Base-by-base conservation (phyloP, 92 coral and sea anemone genomes). In the Micromussa lordhowensis region DNA sequence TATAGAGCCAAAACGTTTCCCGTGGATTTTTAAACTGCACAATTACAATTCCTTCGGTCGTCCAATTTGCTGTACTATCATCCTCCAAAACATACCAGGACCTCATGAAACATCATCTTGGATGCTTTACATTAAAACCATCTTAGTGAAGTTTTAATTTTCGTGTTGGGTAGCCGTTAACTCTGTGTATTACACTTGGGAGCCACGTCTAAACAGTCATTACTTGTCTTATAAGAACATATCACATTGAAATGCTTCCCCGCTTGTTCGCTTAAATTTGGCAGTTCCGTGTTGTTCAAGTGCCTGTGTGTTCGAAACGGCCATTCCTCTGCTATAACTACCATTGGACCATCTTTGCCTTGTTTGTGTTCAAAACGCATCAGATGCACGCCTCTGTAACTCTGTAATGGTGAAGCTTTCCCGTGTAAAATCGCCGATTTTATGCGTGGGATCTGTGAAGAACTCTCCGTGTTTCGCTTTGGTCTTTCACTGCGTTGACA, bases 251-350 rank as follows among this genome's bases (percentile, higher is more conserved):
- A 87, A 35, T 66, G 51, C 54, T 80, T 87, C 3, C 90, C 90
- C 9, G 84, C 86, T 53, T 80, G 90, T 87, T 87, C 38, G 24
- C 90, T 87, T 75, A 68, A 5, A 68, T 69, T 70, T 36, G 54
- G 29, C 19, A 75, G 58, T 36, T 55, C 80, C 1, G 81, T 79
- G 4, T 36, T 29, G 30, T 40, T 66, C 78, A 73, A 36, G 13
- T 49, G 38, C 19, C 28, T 61, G 15, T 68, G 88, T 26, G 79
- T 66, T 18, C 77, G 14, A 7, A 69, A 79, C 32, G 90, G 84
- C 55, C 61, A 32, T 63, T 92, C 95, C 59, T 92, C 93, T 0
- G 95, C 95, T 66, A 93, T 93, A 6, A 90, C 93, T 1, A 93
- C 95, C 40, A 77, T 48, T 1, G 91, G 87, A 15, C 66, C 83